A percentile compares a stretch with the other conserved stretches of the same genome.
phyloP scores from a whole-genome alignment of 2,888 invertebrate species.

The Arctia plantaginis region DNA sequence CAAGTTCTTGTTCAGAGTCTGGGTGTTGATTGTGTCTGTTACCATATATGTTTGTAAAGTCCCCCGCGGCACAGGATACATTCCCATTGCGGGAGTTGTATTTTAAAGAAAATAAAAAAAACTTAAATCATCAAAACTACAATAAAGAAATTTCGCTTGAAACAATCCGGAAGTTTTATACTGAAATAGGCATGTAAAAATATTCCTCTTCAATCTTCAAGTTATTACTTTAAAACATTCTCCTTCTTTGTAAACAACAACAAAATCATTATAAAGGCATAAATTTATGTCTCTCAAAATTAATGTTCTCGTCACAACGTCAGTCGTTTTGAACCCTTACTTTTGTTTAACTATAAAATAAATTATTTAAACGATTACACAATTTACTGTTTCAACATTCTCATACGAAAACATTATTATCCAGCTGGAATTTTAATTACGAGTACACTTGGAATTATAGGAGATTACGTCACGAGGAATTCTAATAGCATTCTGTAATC shows the following conservation, averaged over 20 bases:
- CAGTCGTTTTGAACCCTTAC: background rate
- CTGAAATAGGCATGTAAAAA: background rate
- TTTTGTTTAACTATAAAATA: constrained; percentile 8
- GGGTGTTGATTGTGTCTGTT: too few relatives aligned
- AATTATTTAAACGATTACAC: constrained; percentile 19
- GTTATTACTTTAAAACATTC: background rate
- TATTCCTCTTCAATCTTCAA: background rate
- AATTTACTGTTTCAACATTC: constrained; percentile 20
- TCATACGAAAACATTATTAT: constrained; percentile 20
- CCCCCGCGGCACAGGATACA: too few relatives aligned
- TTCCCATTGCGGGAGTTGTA: too few relatives aligned
- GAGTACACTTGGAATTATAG: constrained; percentile 24
- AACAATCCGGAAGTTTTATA: background rate
- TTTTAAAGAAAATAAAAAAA: too few relatives aligned
- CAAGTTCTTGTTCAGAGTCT: too few relatives aligned
- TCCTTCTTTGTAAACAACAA: background rate
- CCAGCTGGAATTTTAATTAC: constrained; percentile 40
- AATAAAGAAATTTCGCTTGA: too few relatives aligned
- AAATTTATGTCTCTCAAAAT: background rate
- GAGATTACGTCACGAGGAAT: constrained; percentile 28
- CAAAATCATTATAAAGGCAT: background rate
- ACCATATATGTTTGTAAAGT: too few relatives aligned
- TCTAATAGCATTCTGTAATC: constrained; percentile 15
- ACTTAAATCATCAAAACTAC: too few relatives aligned
- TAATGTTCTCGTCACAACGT: background rate